Base-by-base conservation (phyloP, 1,140 invertebrate species). In the Drosophila subpulchrella region DNA sequence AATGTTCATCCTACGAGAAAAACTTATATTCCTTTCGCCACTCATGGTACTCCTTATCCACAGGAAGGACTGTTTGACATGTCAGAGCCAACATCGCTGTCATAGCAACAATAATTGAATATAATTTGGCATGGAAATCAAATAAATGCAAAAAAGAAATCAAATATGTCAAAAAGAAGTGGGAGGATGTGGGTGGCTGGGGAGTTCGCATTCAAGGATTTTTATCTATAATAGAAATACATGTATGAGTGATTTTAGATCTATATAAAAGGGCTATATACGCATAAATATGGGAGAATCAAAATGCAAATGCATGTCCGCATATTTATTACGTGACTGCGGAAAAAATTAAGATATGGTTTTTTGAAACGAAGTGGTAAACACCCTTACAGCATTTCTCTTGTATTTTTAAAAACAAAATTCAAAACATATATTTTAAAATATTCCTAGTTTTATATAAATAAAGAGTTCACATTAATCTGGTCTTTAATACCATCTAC, bases 251-350 rank as follows among this genome's bases (percentile, higher is more conserved):
- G 56, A 32, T 12, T 44, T 27, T 32, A 32, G 15, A 48, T 38
- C 6, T 48, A 44, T 41, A 46, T 57, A 17, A 27, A 15, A 12
- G 24, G 6, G 7, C 32, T 54, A 17, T 46, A 32, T 30, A 27
- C 30, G 15, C 6, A 50, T 8, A 34, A 32, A 36, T n/a, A 42
- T 51, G 42, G 30, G 38, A 61, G 77, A 76, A 80, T 83, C 66
- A 75, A 78, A 88, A 89, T 83, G 66, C 84, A 83, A 88, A 88
- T 83, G 73, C 80, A 89, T 78, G 60, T 63, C 75, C 60, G 74
- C 84, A 84, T 84, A 81, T 78, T 89, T 89, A 75, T 89, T 72
- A 67, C 76, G 78, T 74, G 51, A n/a, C 20, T 10, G n/a, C 36
- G 7, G 24, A 15, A 24, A 38, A 15, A 3, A 36, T 12, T n/a